Percentiles rank a stretch among this genome's conserved stretches.
Evolutionary conservation across 2,797 vertebrate genomes (phyloP).

Genomic region (Brotula barbata): DNA sequence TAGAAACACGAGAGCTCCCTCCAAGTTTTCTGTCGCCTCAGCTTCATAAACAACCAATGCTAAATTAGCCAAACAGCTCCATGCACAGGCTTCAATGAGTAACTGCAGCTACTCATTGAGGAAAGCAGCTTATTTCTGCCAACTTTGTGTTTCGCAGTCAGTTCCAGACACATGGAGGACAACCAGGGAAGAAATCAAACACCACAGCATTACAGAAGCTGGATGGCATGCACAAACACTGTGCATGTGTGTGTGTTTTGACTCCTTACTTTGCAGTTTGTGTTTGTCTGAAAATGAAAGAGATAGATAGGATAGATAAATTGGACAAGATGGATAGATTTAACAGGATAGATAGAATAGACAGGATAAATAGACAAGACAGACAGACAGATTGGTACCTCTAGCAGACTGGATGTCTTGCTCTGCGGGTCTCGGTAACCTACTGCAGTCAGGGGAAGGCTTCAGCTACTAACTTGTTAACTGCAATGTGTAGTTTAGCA

Average conservation of each 20-base stretch:
- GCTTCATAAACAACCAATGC: constrained; percentile 37
- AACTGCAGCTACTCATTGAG: constrained; percentile 23
- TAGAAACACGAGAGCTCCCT: constrained; percentile 55
- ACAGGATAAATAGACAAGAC: not conserved
- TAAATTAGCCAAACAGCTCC: constrained; percentile 51
- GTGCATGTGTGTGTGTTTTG: not conserved
- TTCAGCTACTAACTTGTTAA: constrained; percentile 11
- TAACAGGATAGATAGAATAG: too few relatives aligned
- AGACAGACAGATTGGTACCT: not conserved
- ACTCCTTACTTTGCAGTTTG: too few relatives aligned
- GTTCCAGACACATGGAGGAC: not conserved
- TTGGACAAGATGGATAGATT: too few relatives aligned
- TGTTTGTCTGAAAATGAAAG: too few relatives aligned
- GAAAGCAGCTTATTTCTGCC: not conserved
- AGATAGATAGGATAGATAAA: too few relatives aligned
- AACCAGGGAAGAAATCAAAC: not conserved
- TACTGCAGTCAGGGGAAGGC: constrained; percentile 37
- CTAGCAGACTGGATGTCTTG: constrained; percentile 22
- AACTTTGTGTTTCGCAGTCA: not conserved
- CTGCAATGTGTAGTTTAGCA: constrained; percentile 10
- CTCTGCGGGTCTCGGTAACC: constrained; percentile 26
- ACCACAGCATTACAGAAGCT: not conserved
- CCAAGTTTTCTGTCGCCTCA: constrained; percentile 50
- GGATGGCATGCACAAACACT: too few relatives aligned
- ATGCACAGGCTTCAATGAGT: not conserved